Percentiles rank a stretch among this genome's conserved stretches.
phyloP scores from a whole-genome alignment of 2,113 vertebrate genomes.

The Prolemur simus region DNA sequence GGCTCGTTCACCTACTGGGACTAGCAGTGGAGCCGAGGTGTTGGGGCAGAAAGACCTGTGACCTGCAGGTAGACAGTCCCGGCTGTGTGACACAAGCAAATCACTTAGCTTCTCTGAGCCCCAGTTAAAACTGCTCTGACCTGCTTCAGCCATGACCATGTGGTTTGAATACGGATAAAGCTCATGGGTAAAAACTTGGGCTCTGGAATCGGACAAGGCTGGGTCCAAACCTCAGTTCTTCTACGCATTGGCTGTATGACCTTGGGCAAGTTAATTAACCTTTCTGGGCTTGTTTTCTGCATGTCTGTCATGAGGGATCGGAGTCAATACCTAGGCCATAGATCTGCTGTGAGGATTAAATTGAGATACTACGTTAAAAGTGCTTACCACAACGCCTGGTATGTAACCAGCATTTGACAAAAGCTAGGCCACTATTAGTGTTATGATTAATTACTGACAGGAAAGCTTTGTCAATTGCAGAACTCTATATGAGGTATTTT shows the following conservation, averaged over 20 bases:
- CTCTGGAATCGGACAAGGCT: background rate
- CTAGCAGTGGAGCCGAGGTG: background rate
- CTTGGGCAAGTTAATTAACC: background rate
- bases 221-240: background rate
- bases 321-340: background rate
- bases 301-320: background rate
- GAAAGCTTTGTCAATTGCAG: background rate
- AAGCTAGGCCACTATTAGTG: rapidly evolving
- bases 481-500: background rate
- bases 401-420: rapidly evolving
- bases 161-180: too few relatives aligned
- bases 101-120: background rate
- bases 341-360: background rate
- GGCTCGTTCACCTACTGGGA: background rate
- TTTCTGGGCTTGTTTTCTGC: background rate
- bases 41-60: background rate
- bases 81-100: background rate
- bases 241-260: background rate
- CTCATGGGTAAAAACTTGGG: background rate
- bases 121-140: background rate
- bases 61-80: too few relatives aligned
- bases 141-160: background rate
- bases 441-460: background rate
- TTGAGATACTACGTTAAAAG: background rate
- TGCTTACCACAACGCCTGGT: rapidly evolving